Percentiles rank a stretch among this genome's conserved stretches.
These are phyloP conservation scores for Misgurnus mizolepis DNA, from an alignment of 2,113 vertebrate genomes.

Conservation along the genomic window DNA sequence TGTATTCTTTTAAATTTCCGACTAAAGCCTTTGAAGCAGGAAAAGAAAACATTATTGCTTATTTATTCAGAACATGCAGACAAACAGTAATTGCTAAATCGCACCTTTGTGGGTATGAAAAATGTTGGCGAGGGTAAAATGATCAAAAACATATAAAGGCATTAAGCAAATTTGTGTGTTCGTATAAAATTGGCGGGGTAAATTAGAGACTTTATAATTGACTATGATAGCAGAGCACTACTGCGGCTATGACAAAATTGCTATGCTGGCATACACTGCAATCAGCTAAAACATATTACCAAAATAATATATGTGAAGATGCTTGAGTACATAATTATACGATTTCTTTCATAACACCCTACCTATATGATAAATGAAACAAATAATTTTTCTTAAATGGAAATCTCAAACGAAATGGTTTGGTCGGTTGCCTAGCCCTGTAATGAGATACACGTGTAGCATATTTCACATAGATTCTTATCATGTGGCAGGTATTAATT, in stretches of 20 bases:
- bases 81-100: background rate
- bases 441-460: slow-evolving; percentile 54
- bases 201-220: slow-evolving; percentile 17
- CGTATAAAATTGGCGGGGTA: background rate
- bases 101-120: background rate
- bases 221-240: slow-evolving; percentile 12
- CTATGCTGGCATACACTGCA: slow-evolving; percentile 19
- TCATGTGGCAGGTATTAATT: slow-evolving; percentile 71
- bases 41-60: background rate
- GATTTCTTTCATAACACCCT: slow-evolving; percentile 57
- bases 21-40: background rate
- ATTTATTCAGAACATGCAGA: background rate
- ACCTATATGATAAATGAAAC: slow-evolving; percentile 42
- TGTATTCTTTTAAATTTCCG: no score
- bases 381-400: slow-evolving; percentile 55
- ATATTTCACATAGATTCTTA: slow-evolving; percentile 63
- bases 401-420: slow-evolving; percentile 61
- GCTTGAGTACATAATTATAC: slow-evolving; percentile 46
- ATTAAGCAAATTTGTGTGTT: background rate
- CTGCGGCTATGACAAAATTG: slow-evolving; percentile 16
- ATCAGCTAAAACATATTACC: slow-evolving; percentile 40
- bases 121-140: background rate
- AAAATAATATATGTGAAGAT: slow-evolving; percentile 2
- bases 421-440: slow-evolving; percentile 55
- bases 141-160: background rate